Percentiles rank a stretch among this genome's conserved stretches.
Conservation (phyloP, 2,797 vertebrate species). For the Acanthiza pusilla region DNA sequence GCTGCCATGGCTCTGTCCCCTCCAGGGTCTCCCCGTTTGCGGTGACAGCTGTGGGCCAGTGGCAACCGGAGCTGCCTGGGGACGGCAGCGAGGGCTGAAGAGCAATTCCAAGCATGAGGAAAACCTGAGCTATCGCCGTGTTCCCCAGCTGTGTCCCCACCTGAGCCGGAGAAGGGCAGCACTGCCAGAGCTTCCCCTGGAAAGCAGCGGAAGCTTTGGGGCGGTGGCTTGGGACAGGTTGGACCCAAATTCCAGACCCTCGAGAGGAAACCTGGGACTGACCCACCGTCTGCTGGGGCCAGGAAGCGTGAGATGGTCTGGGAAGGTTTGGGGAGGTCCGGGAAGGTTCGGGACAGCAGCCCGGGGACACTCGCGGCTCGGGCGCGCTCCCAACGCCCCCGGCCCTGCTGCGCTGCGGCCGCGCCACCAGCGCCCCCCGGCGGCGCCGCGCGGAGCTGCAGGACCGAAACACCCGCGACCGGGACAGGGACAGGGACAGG, state of each 20-base stretch:
- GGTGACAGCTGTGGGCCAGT: not conserved
- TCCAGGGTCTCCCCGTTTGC: not conserved
- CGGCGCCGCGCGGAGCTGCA: not conserved
- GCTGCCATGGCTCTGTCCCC: not conserved
- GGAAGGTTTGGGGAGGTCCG: too few relatives aligned
- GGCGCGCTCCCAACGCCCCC: not conserved
- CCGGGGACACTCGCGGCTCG: not conserved
- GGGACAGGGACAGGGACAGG: not conserved
- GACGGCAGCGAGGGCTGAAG: not conserved
- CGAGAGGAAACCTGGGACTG: not conserved
- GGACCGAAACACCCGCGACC: not conserved
- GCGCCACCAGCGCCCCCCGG: not conserved
- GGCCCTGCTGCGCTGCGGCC: not conserved
- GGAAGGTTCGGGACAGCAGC: not conserved
- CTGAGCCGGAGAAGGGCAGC: not conserved
- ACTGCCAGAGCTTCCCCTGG: not conserved
- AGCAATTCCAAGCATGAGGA: not conserved
- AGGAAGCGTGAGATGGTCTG: too few relatives aligned
- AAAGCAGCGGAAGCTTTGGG: not conserved
- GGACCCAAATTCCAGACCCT: fast-evolving
- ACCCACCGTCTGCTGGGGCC: too few relatives aligned
- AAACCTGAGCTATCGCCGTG: not conserved
- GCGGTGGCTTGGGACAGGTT: not conserved
- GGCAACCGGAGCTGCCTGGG: not conserved
- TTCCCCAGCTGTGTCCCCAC: too few relatives aligned